These are phyloP conservation scores for Clusia tigrina DNA, from an alignment of 2,888 invertebrate species.

Conservation along the genomic window DNA sequence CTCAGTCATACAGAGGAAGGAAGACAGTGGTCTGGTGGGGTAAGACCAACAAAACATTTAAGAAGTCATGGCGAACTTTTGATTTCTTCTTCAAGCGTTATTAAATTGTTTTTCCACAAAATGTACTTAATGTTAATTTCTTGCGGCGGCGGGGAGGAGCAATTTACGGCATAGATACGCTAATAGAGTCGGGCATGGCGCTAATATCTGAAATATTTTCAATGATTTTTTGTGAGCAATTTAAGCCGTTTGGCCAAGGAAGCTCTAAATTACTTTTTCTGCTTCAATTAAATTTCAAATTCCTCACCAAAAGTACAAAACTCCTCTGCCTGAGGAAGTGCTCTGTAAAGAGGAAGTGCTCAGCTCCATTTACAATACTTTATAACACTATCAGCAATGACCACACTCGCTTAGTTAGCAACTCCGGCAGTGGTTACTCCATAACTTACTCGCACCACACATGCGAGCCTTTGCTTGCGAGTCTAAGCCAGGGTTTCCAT, in stretches of 20 bases:
- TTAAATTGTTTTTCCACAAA: slow-evolving; percentile 36
- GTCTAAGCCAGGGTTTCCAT: slow-evolving; percentile 49
- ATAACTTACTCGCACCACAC: slow-evolving; percentile 1
- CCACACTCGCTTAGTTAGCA: slow-evolving; percentile 8
- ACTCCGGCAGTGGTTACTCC: background rate
- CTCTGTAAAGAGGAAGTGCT: background rate
- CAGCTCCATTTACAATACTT: background rate
- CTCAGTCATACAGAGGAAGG: background rate
- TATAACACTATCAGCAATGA: slow-evolving; percentile 13
- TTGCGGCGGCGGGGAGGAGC: slow-evolving; percentile 5
- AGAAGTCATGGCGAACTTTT: slow-evolving; percentile 35
- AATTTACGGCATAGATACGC: background rate
- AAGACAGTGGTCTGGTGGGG: too few species aligned
- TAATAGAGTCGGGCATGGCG: too few species aligned
- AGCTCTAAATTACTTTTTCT: background rate
- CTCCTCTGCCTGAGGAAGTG: too few species aligned
- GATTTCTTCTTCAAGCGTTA: slow-evolving; percentile 30
- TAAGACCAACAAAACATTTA: slow-evolving; percentile 36
- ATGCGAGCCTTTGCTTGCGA: too few species aligned
- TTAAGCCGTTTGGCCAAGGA: background rate
- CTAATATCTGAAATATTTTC: background rate
- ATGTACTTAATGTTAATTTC: slow-evolving; percentile 30
- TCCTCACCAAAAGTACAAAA: too few species aligned
- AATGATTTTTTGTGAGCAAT: background rate
- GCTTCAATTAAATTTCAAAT: too few species aligned